Percentiles rank a stretch among this genome's conserved stretches.
phyloP scores from a whole-genome alignment of 1,140 invertebrate species.

The Proctacanthus coquilletti region DNA sequence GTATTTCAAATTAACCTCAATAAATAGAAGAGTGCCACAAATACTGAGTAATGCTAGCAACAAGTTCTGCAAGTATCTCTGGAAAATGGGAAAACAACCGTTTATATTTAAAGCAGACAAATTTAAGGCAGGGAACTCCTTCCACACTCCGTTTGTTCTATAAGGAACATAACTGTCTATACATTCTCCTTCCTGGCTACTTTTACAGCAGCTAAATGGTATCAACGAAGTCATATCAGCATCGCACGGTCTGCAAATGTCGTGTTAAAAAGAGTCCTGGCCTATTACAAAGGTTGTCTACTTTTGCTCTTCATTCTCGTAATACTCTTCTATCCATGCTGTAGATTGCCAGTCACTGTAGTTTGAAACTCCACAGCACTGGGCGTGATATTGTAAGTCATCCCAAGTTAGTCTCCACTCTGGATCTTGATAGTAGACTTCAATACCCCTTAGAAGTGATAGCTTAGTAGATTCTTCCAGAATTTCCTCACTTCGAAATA shows the following conservation, averaged over 20 bases:
- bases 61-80: no score
- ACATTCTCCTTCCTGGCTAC: no score
- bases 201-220: constrained; percentile 3
- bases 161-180: no score
- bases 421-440: constrained; percentile 21
- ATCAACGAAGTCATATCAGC: neutral
- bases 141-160: no score
- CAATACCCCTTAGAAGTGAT: constrained; percentile 18
- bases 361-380: constrained; percentile 21
- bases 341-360: constrained; percentile 26
- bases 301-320: neutral
- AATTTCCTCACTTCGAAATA: constrained; percentile 11
- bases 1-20: no score
- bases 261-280: neutral
- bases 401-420: constrained; percentile 27
- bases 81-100: no score
- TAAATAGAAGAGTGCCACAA: no score
- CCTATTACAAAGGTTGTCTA: neutral
- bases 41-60: no score
- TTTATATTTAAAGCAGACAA: no score
- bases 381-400: constrained; percentile 15
- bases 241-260: neutral
- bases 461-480: constrained; percentile 13
- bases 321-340: constrained; percentile 17
- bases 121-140: no score